A percentile compares a stretch with the other conserved stretches of the same genome.
These are phyloP conservation scores for Leptopilina boulardi DNA, from an alignment of 1,140 invertebrate genomes.

Conservation along the genomic window DNA sequence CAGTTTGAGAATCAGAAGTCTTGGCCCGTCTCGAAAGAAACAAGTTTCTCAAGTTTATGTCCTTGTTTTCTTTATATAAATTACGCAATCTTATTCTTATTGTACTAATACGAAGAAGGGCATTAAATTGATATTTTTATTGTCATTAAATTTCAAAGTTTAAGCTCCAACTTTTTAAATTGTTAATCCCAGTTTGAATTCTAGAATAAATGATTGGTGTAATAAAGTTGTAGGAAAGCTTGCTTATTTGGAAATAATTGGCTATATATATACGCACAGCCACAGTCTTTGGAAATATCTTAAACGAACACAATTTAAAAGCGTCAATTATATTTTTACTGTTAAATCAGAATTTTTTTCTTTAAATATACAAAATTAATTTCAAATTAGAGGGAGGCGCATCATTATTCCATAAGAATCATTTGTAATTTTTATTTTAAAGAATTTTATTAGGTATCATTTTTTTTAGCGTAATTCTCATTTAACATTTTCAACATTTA, in stretches of 20 bases:
- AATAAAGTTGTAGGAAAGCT: slow-evolving; percentile 6
- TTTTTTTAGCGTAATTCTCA: too few relatives aligned
- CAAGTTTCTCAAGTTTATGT: slow-evolving; percentile 29
- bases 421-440: too few relatives aligned
- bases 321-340: background rate
- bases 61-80: slow-evolving; percentile 21
- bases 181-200: background rate
- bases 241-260: background rate
- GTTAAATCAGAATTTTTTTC: too few relatives aligned
- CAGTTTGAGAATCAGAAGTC: slow-evolving; percentile 17
- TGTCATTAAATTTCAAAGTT: slow-evolving; percentile 23
- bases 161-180: slow-evolving; percentile 22
- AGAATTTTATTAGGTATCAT: too few relatives aligned
- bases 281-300: background rate
- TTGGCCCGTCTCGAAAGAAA: slow-evolving; percentile 6
- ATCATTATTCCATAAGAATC: too few relatives aligned
- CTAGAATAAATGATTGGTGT: background rate
- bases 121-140: slow-evolving; percentile 29
- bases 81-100: slow-evolving; percentile 28
- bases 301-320: background rate
- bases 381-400: too few relatives aligned
- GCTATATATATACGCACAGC: too few relatives aligned
- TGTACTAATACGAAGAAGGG: slow-evolving; percentile 16
- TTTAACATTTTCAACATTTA: too few relatives aligned
- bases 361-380: too few relatives aligned